phyloP scores from a whole-genome alignment of 2,113 vertebrate species.

The Pristiophorus japonicus region DNA sequence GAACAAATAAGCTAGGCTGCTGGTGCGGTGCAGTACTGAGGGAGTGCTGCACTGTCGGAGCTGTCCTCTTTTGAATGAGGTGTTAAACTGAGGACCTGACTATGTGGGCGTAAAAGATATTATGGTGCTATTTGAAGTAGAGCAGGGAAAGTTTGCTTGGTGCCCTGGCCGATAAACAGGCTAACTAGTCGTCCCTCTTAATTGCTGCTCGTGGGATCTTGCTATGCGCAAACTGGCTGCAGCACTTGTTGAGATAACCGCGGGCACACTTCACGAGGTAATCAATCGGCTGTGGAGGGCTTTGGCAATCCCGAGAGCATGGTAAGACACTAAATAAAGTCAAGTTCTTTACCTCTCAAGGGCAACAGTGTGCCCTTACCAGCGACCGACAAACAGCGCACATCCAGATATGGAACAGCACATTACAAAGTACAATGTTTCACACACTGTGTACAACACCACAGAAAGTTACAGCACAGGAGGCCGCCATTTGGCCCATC shows the following conservation, averaged over 20 bases:
- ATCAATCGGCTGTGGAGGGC: not conserved
- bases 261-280: not conserved
- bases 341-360: not conserved
- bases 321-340: not conserved
- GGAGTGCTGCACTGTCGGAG: not conserved
- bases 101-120: not conserved
- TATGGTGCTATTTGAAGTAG: not conserved
- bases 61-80: not conserved
- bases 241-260: not conserved
- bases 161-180: not conserved
- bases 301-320: not conserved
- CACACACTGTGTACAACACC: too few species aligned
- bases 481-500: too few species aligned
- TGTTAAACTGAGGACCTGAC: not conserved
- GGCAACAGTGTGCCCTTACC: not conserved
- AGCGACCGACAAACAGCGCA: not conserved
- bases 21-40: not conserved
- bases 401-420: not conserved
- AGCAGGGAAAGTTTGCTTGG: not conserved
- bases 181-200: not conserved
- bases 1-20: not conserved
- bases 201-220: not conserved
- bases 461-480: too few species aligned
- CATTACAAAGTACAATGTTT: too few species aligned
- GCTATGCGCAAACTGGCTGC: not conserved